These are phyloP conservation scores for Dasyornis broadbenti DNA, from an alignment of 2,113 vertebrate species.

Conservation along the genomic window DNA sequence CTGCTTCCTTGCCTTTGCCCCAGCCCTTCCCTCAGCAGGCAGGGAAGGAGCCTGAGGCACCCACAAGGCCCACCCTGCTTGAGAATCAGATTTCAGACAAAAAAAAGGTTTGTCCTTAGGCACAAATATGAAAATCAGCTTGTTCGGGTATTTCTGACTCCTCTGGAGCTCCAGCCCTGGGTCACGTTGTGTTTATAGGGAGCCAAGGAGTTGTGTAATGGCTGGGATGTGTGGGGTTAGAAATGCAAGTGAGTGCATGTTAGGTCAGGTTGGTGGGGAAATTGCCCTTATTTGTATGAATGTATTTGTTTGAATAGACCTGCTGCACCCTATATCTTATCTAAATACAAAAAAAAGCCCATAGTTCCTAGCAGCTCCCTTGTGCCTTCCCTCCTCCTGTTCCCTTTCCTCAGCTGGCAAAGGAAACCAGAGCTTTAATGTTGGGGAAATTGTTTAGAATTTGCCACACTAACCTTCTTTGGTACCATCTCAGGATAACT, in stretches of 20 bases:
- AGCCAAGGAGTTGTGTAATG: not conserved
- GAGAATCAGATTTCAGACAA: conserved; percentile 44
- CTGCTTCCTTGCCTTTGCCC: not conserved
- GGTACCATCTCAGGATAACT: not conserved
- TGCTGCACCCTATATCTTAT: not conserved
- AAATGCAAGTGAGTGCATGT: not conserved
- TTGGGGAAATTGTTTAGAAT: not conserved
- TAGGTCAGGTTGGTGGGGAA: not conserved
- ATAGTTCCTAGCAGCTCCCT: not conserved
- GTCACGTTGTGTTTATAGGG: not conserved
- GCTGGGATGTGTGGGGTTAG: not conserved
- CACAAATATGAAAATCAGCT: conserved; percentile 39
- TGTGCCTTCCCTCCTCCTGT: not conserved
- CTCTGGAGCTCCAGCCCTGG: not conserved
- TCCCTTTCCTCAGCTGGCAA: not conserved
- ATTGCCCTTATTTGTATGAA: not conserved
- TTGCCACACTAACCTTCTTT: accelerated
- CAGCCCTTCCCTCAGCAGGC: not conserved
- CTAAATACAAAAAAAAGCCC: not conserved
- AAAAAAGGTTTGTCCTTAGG: conserved; percentile 5
- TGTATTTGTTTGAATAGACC: not conserved
- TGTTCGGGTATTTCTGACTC: not conserved
- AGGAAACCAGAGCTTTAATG: not conserved
- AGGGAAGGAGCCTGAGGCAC: not conserved
- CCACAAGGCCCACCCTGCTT: not conserved